phyloP scores from a whole-genome alignment of 2,888 invertebrate genomes.

The Peribatodes rhomboidaria region DNA sequence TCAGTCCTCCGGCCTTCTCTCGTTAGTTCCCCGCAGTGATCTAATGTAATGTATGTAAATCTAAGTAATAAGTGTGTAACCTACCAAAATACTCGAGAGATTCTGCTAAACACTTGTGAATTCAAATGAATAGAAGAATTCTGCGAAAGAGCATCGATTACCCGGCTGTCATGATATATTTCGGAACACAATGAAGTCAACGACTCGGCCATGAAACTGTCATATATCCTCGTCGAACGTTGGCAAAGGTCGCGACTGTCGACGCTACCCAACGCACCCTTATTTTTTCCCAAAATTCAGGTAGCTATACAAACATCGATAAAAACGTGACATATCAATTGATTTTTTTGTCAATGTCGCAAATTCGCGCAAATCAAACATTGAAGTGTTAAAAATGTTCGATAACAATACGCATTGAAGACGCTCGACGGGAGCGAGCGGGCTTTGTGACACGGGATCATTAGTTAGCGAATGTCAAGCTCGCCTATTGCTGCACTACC shows the following conservation, averaged over 20 bases:
- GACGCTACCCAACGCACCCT: conserved; percentile 67
- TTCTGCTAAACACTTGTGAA: conserved; percentile 25
- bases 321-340: conserved; percentile 84
- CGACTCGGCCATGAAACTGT: conserved; percentile 71
- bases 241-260: conserved; percentile 67
- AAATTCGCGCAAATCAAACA: conserved; percentile 85
- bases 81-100: background rate
- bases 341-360: conserved; percentile 73
- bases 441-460: conserved; percentile 75
- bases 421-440: conserved; percentile 72
- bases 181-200: conserved; percentile 74
- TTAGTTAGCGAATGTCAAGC: conserved; percentile 81
- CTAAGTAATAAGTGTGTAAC: background rate
- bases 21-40: no score
- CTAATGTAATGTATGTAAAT: no score
- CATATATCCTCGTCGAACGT: conserved; percentile 64
- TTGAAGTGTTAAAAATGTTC: conserved; percentile 83
- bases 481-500: conserved; percentile 61
- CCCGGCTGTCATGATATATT: conserved; percentile 66
- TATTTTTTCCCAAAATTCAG: conserved; percentile 72
- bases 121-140: conserved; percentile 44
- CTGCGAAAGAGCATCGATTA: conserved; percentile 68
- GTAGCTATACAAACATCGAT: conserved; percentile 83
- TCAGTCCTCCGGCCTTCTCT: no score
- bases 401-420: conserved; percentile 75